A percentile compares a stretch with the other conserved stretches of the same genome.
phyloP scores from a whole-genome alignment of 2,797 vertebrate genomes.

The Spizella passerina region DNA sequence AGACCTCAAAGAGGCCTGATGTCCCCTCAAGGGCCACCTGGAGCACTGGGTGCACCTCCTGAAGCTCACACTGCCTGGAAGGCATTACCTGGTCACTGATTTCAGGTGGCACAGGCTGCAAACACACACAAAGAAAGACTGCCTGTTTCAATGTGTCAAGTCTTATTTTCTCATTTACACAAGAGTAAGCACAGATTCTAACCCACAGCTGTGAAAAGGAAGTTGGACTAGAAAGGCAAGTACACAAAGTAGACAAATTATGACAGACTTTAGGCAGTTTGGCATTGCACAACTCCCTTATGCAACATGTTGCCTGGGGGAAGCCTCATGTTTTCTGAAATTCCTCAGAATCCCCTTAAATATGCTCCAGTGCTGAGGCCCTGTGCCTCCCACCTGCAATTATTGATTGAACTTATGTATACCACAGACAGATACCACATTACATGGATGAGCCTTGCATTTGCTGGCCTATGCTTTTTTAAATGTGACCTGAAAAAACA shows the following conservation, averaged over 20 bases:
- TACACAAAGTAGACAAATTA: neutral
- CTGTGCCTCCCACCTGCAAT: neutral
- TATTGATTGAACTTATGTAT: neutral
- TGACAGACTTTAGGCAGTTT: neutral
- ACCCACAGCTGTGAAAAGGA: neutral
- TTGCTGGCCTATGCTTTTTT: neutral
- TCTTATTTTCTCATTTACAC: neutral
- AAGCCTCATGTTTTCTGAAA: neutral
- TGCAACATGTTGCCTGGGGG: neutral
- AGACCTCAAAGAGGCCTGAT: neutral
- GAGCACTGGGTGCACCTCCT: neutral
- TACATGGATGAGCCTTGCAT: neutral
- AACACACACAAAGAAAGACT: neutral
- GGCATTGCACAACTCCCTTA: conserved; percentile 23
- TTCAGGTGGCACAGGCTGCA: neutral
- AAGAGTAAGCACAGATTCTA: neutral
- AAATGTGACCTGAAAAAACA: neutral
- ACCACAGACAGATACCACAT: neutral
- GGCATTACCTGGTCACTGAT: neutral
- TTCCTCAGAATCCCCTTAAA: neutral
- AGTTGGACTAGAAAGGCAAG: neutral
- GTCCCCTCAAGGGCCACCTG: neutral
- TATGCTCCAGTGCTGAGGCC: neutral
- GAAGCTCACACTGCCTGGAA: neutral
- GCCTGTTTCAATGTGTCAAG: neutral